phyloP scores from a whole-genome alignment of 1,140 invertebrate genomes.

The Drosophila prosaltans region DNA sequence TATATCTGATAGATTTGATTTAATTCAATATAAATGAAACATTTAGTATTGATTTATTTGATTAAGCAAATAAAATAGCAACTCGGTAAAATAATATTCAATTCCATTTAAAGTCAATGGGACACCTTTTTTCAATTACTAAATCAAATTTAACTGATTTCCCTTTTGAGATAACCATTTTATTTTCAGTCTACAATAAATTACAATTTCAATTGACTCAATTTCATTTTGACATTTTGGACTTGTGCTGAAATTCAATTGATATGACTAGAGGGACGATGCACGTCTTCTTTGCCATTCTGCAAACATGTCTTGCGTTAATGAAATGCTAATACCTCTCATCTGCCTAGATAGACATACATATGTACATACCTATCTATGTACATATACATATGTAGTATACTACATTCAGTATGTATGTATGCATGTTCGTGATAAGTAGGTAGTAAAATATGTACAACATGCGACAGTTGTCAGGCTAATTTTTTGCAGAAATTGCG shows the following conservation, averaged over 20 bases:
- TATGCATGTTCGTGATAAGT: background rate
- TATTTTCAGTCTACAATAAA: background rate
- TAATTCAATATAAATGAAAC: no score
- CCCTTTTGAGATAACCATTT: background rate
- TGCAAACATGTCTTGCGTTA: background rate
- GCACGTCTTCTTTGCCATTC: background rate
- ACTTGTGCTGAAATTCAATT: background rate
- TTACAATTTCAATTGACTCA: constrained; percentile 5
- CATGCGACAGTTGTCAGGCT: constrained; percentile 30
- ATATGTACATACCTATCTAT: background rate
- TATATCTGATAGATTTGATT: no score
- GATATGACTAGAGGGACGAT: background rate
- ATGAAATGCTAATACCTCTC: constrained; percentile 10
- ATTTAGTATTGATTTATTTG: no score
- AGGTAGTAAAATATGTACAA: constrained; percentile 17
- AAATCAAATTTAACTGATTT: background rate
- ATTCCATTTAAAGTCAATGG: background rate
- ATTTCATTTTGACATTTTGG: constrained; percentile 6
- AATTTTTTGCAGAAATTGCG: constrained; percentile 58
- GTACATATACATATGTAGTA: background rate
- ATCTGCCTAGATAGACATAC: background rate
- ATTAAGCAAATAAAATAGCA: background rate
- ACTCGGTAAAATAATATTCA: background rate
- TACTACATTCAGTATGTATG: background rate
- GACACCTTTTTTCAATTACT: background rate